Evolutionary conservation across 2,797 vertebrate genomes (phyloP), one percentile per base, ranked within the genome.

Genomic region (Catostomus latipinnis): DNA sequence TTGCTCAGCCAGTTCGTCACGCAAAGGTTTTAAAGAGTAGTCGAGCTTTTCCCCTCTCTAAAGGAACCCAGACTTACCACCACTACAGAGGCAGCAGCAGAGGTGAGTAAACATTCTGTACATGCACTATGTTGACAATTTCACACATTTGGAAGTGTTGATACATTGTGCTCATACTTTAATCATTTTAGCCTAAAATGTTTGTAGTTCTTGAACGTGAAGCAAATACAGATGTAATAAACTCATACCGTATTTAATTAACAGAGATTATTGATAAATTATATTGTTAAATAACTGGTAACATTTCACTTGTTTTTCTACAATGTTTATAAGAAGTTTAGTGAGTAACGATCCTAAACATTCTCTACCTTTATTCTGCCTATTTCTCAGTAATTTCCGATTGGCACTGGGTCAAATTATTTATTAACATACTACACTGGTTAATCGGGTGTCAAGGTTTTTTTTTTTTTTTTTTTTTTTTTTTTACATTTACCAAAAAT

Each of bases 21-120:
- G 34, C 0, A 71, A 74, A 6, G 5, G 2, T 0, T 68, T 74
- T 84, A 80, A 80, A 84, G 76, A 78, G 45, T 46, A 2, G 18
- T 18, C 0, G 16, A 14, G 18, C 12, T 45, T 70, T 13, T 54
- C 48, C 10, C 1, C 10, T 62, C 16, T n/a, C 58, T 22, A 69
- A 45, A 73, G 58, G 6, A 45, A 1, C 54, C n/a, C 22, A 60
- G 73, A 73, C 5, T 5, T 50, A 8, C 49, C 13, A 50, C 0
- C 1, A 5, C 12, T 1, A 1, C 6, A 72, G 12, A 56, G 16
- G 68, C 16, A 4, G 18, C 66, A 75, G 60, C 56, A 45, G 16
- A 69, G 78, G 82, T 83, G 43, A 73, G 77, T 76, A 4, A 12
- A 58, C 4, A 46, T 14, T 46, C 0, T 45, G 54, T 12, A 43